These are phyloP conservation scores for Petrolisthes cinctipes DNA, from an alignment of 2,888 invertebrate genomes.

Conservation along the genomic window DNA sequence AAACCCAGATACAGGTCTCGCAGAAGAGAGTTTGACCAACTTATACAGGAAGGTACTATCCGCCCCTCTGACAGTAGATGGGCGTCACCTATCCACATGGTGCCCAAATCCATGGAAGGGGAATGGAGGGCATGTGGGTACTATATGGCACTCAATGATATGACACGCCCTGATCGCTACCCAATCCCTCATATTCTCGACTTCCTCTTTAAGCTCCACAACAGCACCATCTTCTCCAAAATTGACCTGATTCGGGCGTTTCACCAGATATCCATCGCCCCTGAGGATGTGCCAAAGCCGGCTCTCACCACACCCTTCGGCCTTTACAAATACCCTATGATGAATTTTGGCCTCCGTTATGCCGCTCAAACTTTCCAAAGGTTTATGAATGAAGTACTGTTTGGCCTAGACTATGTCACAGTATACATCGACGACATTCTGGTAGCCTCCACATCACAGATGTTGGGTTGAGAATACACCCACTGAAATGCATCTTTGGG, in stretches of 20 bases:
- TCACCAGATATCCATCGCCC: no score
- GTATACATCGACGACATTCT: not conserved
- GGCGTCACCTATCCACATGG: no score
- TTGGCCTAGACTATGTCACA: not conserved
- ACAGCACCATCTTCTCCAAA: conserved; percentile 62
- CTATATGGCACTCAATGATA: conserved; percentile 68
- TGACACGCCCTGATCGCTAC: conserved; percentile 69
- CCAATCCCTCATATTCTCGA: conserved; percentile 69
- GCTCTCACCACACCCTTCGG: conserved; percentile 69
- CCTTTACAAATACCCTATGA: conserved; percentile 68
- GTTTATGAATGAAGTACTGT: not conserved
- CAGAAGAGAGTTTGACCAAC: conserved; percentile 67
- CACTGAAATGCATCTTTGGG: no score
- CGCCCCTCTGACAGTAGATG: conserved; percentile 69
- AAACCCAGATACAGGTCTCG: no score
- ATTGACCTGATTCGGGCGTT: conserved; percentile 68
- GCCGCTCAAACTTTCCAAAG: no score
- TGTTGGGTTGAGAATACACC: not conserved
- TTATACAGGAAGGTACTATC: conserved; percentile 69
- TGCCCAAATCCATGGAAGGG: conserved; percentile 68
- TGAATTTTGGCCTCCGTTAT: conserved; percentile 70
- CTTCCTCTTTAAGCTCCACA: no score
- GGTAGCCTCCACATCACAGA: not conserved
- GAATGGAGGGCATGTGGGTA: conserved; percentile 38
- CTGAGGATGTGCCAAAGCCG: conserved; percentile 69